Evolutionary conservation across 2,888 invertebrate genomes (phyloP), one percentile per base, ranked within the genome.

Genomic region (Thymelicus lineola): DNA sequence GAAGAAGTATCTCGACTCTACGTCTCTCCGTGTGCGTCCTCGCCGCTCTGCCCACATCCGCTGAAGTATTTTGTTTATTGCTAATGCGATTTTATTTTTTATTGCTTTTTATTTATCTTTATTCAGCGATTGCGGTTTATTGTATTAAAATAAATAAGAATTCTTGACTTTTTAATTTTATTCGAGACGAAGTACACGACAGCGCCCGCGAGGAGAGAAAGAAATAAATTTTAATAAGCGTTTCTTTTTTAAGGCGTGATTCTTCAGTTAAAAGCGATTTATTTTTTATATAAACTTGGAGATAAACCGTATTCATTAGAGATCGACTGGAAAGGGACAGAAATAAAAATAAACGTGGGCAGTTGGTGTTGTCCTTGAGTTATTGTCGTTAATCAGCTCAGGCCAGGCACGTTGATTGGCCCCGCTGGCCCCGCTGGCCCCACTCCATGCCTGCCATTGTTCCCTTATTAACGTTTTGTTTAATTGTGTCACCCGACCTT

Each of bases 101-200:
- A 93, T 93, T 92, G 87, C 90, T 86, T 93, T 93, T 93, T 93
- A 93, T 93, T 93, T 93, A 93, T 93, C 93, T 93, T 93, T 93
- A 93, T 93, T 93, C 93, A 92, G 88, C 92, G 93, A 92, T 93
- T 93, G 93, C 93, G 90, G 93, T 93, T 93, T 93, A 93, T 93
- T 93, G 93, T 93, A 93, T 93, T 93, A 93, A 93, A 93, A 93
- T 93, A 93, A 93, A 93, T 92, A 93, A 93, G 93, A 93, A 92
- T 93, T 92, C 91, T 91, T 88, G 91, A 92, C 91, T 93, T 93
- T 93, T 93, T 93, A 93, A 93, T 93, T 93, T 93, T 93, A 91
- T 93, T 93, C 87, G 87, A 86, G 86, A 80, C 91, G 84, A 86
- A 88, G 91, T 92, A 93, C 93, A 93, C 90, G 92, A 92, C 93